Evolutionary conservation across 2,113 vertebrate genomes (phyloP).

Genomic region (Carettochelys insculpta): DNA sequence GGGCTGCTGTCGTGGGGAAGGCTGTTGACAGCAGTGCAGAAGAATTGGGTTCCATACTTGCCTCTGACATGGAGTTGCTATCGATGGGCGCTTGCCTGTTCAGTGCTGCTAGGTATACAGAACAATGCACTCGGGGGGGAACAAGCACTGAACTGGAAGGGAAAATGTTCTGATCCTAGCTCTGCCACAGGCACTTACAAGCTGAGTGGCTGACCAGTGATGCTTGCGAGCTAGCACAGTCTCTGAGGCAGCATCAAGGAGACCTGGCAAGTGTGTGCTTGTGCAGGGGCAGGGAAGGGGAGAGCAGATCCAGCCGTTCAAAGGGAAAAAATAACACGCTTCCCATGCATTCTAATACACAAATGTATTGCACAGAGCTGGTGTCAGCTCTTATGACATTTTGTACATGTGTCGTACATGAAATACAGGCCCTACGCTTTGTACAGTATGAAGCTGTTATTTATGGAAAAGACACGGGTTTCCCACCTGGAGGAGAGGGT

Average conservation of each 20-base stretch:
- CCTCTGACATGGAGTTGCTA: no score
- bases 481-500: neutral
- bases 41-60: no score
- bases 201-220: neutral
- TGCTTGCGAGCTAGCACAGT: neutral
- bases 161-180: no score
- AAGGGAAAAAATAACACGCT: constrained; percentile 1
- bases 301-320: neutral
- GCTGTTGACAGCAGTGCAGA: no score
- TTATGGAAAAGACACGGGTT: constrained; percentile 1
- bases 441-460: neutral
- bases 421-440: neutral
- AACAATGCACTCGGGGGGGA: no score
- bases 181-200: no score
- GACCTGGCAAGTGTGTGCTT: neutral
- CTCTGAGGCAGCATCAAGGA: neutral
- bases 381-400: neutral
- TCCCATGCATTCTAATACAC: neutral
- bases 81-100: no score
- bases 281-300: neutral
- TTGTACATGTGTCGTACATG: neutral
- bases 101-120: no score
- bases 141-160: no score
- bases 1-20: no score
- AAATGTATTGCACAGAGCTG: neutral